phyloP scores from a whole-genome alignment of 2,113 vertebrate species.

The Saccopteryx leptura region DNA sequence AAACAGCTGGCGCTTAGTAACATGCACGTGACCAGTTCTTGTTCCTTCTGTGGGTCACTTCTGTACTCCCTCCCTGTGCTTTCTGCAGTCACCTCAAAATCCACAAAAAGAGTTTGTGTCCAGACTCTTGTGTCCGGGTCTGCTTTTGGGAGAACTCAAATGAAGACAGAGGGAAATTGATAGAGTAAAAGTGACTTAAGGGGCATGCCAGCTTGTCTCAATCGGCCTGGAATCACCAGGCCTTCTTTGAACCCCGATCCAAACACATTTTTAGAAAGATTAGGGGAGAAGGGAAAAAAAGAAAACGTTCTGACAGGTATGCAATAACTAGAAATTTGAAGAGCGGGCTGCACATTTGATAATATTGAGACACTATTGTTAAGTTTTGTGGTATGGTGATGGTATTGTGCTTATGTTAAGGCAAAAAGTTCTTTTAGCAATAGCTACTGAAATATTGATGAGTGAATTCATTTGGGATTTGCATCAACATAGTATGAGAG shows the following conservation, averaged over 20 bases:
- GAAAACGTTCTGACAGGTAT: not conserved
- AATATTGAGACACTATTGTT: not conserved
- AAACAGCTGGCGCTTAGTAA: not conserved
- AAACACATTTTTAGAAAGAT: not conserved
- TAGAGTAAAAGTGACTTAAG: not conserved
- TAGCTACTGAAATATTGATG: not conserved
- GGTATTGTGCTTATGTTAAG: not conserved
- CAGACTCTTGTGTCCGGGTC: not conserved
- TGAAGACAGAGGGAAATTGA: not conserved
- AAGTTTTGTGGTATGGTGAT: not conserved
- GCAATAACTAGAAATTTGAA: not conserved
- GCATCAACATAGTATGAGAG: not conserved
- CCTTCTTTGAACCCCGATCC: not conserved
- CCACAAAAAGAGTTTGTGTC: not conserved
- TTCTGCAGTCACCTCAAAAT: not conserved
- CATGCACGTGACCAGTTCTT: not conserved
- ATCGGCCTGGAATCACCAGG: not conserved
- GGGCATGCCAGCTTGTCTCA: not conserved
- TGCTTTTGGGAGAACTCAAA: not conserved
- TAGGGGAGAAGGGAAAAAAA: not conserved
- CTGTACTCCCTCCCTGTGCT: not conserved
- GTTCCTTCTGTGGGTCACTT: not conserved
- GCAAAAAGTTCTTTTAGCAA: not conserved
- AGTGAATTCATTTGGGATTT: not conserved
- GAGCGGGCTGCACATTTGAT: not conserved